These are phyloP conservation scores for Gonioctena quinquepunctata DNA, from an alignment of 1,140 invertebrate genomes.

Conservation along the genomic window DNA sequence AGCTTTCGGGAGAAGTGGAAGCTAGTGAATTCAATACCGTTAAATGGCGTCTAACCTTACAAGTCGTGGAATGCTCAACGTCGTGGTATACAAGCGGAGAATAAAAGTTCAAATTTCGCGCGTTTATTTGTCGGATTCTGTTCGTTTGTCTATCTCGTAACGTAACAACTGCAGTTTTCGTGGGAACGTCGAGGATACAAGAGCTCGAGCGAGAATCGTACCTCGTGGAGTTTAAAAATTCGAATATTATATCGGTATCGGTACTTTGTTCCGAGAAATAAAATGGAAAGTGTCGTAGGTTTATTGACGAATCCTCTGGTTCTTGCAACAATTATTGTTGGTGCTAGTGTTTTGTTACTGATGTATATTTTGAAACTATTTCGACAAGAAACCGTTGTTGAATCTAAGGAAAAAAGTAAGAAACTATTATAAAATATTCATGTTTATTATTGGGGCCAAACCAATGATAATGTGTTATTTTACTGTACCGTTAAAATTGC, in stretches of 20 bases:
- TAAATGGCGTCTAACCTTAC: constrained; percentile 9
- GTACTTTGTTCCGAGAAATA: not conserved
- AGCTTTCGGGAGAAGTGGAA: not conserved
- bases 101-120: constrained; percentile 27
- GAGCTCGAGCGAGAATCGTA: not conserved
- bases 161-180: constrained; percentile 7
- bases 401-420: constrained; percentile 34
- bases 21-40: not conserved
- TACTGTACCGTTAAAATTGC: too few relatives aligned
- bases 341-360: constrained; percentile 31
- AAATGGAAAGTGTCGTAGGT: constrained; percentile 19
- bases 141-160: not conserved
- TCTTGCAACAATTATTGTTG: constrained; percentile 26
- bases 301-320: constrained; percentile 24
- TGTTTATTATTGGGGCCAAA: not conserved
- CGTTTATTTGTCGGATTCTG: not conserved
- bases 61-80: constrained; percentile 20
- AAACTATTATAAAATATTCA: not conserved
- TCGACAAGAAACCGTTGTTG: constrained; percentile 25
- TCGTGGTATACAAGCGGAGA: constrained; percentile 6
- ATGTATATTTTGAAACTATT: constrained; percentile 36
- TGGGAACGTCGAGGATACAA: constrained; percentile 8
- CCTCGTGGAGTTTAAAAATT: not conserved
- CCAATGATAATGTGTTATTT: not conserved
- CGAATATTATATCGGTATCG: not conserved